phyloP scores from a whole-genome alignment of 2,888 invertebrate genomes.

The Digitonthophagus gazella region DNA sequence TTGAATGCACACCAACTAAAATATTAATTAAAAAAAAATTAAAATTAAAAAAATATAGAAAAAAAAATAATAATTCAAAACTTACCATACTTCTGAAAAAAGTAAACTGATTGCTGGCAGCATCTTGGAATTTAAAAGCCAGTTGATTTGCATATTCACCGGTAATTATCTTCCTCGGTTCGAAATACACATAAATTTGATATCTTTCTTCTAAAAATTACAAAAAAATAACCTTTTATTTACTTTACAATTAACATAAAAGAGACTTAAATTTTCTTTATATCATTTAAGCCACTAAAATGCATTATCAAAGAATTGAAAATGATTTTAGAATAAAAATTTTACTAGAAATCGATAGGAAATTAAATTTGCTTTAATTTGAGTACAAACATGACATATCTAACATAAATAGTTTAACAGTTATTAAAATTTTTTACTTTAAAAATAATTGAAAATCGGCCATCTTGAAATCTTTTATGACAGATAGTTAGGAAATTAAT shows the following conservation, averaged over 20 bases:
- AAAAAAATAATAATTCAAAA: constrained; percentile 1
- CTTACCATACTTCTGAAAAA: not conserved
- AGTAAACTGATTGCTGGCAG: not conserved
- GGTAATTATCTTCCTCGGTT: not conserved
- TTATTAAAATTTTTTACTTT: too few species aligned
- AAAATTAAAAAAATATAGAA: not conserved
- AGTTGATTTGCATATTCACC: not conserved
- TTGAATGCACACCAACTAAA: constrained; percentile 50
- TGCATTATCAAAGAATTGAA: too few species aligned
- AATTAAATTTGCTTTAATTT: too few species aligned
- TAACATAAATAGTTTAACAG: too few species aligned
- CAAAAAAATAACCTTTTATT: too few species aligned
- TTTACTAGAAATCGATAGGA: too few species aligned
- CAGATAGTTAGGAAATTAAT: too few species aligned
- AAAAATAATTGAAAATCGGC: too few species aligned
- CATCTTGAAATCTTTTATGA: too few species aligned
- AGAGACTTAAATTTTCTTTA: not conserved
- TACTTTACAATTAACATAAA: not conserved
- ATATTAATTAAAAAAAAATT: constrained; percentile 23
- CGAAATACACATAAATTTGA: not conserved
- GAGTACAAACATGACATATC: too few species aligned
- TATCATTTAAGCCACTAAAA: not conserved
- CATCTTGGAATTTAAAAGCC: constrained; percentile 6
- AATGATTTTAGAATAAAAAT: too few species aligned
- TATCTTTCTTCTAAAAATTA: constrained; percentile 6